A percentile compares a stretch with the other conserved stretches of the same genome.
phyloP scores from a whole-genome alignment of 2,888 invertebrate genomes.

The Pachliopta kotzebuea region DNA sequence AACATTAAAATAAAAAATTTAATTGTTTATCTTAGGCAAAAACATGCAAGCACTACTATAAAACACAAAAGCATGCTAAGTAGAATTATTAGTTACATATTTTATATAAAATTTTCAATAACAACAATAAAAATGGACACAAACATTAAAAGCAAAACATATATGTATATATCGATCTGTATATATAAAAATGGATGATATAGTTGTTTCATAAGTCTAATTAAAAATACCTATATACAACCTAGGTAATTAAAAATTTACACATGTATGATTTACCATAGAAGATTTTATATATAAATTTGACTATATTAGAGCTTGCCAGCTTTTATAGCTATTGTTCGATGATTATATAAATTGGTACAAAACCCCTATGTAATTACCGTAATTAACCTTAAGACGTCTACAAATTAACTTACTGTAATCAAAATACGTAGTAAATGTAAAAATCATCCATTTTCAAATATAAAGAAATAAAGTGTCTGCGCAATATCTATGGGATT shows the following conservation, averaged over 20 bases:
- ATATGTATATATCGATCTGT: neutral
- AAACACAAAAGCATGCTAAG: slow-evolving; percentile 16
- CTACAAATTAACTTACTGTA: neutral
- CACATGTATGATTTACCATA: no score
- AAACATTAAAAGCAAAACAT: neutral
- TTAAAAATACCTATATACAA: no score
- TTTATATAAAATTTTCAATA: neutral
- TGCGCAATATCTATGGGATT: no score
- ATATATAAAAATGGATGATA: no score
- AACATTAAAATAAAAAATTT: neutral
- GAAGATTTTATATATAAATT: no score
- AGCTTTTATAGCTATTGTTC: neutral
- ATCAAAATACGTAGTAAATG: neutral
- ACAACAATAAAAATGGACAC: neutral
- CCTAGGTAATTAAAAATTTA: no score
- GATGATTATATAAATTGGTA: neutral
- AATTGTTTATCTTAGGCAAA: neutral
- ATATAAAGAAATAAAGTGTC: no score
- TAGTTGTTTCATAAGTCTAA: no score
- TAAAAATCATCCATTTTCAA: no score
- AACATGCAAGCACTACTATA: slow-evolving; percentile 20
- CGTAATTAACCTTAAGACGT: no score
- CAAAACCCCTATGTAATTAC: no score
- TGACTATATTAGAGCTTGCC: no score
- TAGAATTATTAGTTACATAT: neutral